Conservation (phyloP, 1,140 invertebrate genomes). For the Heliconius melpomene region DNA sequence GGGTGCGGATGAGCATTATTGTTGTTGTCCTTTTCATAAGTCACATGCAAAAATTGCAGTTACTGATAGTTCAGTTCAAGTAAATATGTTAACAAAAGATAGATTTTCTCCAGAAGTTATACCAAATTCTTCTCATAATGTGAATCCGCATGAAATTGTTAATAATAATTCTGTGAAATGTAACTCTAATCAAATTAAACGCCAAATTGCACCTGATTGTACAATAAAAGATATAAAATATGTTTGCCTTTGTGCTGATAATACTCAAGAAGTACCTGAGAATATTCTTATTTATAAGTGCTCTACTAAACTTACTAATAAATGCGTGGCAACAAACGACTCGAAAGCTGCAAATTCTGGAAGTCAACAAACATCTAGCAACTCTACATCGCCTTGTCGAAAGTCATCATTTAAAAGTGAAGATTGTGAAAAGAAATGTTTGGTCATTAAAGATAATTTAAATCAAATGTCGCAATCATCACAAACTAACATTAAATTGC, state of each 20-base stretch:
- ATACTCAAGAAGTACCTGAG: constrained; percentile 50
- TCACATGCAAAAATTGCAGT: constrained; percentile 47
- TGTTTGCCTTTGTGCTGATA: constrained; percentile 64
- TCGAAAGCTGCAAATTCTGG: constrained; percentile 42
- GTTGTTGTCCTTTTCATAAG: constrained; percentile 53
- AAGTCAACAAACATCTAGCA: constrained; percentile 32
- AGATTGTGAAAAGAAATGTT: constrained; percentile 39
- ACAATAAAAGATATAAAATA: constrained; percentile 59
- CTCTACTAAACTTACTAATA: constrained; percentile 53
- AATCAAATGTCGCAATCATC: constrained; percentile 57
- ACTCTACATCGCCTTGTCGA: constrained; percentile 27
- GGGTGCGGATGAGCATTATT: constrained; percentile 45
- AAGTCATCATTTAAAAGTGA: constrained; percentile 35
- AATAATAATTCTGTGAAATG: constrained; percentile 34
- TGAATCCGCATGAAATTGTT: constrained; percentile 11
- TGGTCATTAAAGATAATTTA: constrained; percentile 41
- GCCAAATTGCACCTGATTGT: constrained; percentile 41
- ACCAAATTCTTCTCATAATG: constrained; percentile 11
- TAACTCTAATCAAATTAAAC: constrained; percentile 32
- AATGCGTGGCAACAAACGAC: constrained; percentile 44
- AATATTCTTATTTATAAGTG: constrained; percentile 70
- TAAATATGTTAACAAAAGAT: constrained; percentile 49
- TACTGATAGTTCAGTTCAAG: constrained; percentile 65
- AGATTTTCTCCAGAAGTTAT: constrained; percentile 8
- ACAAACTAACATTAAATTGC: constrained; percentile 58